Base-by-base conservation (phyloP, 2,888 invertebrate species). In the Nomada fabriciana region DNA sequence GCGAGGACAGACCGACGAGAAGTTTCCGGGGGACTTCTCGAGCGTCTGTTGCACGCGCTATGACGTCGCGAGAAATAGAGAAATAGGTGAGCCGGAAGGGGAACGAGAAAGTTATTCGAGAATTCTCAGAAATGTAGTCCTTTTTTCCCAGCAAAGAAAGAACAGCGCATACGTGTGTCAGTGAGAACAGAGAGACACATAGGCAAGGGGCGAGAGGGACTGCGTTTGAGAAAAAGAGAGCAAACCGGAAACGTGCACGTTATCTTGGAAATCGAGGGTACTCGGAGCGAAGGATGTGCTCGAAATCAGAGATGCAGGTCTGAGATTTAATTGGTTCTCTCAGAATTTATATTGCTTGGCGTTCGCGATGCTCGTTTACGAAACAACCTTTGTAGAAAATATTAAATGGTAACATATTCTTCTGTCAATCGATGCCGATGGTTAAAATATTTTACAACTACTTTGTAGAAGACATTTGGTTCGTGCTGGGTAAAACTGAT, bases 71-170 rank as follows among this genome's bases (percentile, higher is more conserved):
- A 83, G 85, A 84, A 36, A 87, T 86, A 81, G 80, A 88, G 82
- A 81, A 81, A 82, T 78, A 85, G 79, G 55, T 52, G 71, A 76
- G 77, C 80, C 60, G 64, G 79, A 82, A 74, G 61, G 64, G 74
- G 77, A 80, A 80, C 75, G 83, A 75, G 84, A 82, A 83, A 86
- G 77, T 87, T 85, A 83, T 80, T 80, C 74, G 63, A 72, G 82
- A 81, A 85, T 82, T 86, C 72, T 65, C 67, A 80, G 82, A 84
- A 82, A 85, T 79, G 85, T 81, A 85, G 76, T 73, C 73, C 74
- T 76, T 78, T 77, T 75, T 23, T 4, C 4, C 59, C 71, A 47
- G 63, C 2, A n/a, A 43, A 57, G 50, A 29, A 63, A 57, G 59
- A 47, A 76, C 13, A 9, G 61, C 75, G 81, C 72, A 63, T 74